Evolutionary conservation across 2,797 vertebrate genomes (phyloP).

Genomic region (Crenichthys baileyi): DNA sequence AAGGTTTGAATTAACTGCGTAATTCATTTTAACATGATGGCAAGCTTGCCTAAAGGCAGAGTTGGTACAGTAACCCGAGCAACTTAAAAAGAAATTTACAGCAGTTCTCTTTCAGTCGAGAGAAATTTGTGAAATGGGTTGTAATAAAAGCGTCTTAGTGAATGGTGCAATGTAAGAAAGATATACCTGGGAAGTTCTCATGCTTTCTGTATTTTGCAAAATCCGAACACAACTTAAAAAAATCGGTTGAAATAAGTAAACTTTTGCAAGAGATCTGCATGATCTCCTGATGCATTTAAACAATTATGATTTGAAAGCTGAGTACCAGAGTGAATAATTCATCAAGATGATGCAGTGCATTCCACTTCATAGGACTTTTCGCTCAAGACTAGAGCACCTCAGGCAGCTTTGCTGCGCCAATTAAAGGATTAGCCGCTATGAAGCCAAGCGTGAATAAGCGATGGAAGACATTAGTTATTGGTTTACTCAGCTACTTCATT

Average conservation of each 20-base stretch:
- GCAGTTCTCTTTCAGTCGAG: constrained; percentile 15
- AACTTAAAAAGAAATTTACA: constrained; percentile 25
- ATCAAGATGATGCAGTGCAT: constrained; percentile 6
- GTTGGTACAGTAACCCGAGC: constrained; percentile 13
- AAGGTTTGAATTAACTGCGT: constrained; percentile 14
- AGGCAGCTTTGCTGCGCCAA: constrained; percentile 45
- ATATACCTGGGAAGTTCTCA: background rate
- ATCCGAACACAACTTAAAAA: background rate
- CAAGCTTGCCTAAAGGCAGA: constrained; percentile 39
- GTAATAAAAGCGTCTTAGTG: constrained; percentile 23
- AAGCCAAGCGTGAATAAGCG: constrained; percentile 60
- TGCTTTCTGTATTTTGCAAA: constrained; percentile 5
- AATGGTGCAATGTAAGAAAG: constrained; percentile 36
- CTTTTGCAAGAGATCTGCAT: background rate
- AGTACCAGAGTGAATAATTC: constrained; percentile 26
- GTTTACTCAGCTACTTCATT: constrained; percentile 61
- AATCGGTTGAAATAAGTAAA: constrained; percentile 7
- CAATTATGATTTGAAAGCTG: constrained; percentile 9
- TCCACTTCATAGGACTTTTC: constrained; percentile 39
- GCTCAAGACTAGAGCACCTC: constrained; percentile 45
- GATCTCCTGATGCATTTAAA: background rate
- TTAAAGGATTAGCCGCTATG: constrained; percentile 68
- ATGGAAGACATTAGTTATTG: constrained; percentile 59
- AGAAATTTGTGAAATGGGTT: background rate
- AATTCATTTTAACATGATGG: constrained; percentile 34